Evolutionary conservation across 1,140 invertebrate genomes (phyloP), one percentile per base, ranked within the genome.

Genomic region (Aphaenogaster rudis): DNA sequence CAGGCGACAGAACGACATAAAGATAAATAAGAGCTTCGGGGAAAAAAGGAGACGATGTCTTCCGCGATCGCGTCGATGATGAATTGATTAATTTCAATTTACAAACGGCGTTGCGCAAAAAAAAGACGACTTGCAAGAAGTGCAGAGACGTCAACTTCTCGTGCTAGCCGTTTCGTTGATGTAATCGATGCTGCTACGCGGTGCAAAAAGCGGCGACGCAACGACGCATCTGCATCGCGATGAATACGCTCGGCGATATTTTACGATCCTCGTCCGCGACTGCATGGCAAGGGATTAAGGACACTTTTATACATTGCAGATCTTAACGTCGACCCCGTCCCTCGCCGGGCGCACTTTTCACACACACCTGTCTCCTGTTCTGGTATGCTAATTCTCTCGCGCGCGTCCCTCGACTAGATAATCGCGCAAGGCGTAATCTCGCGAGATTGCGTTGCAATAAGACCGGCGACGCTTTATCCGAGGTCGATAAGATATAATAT

Each of bases 71-170:
- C 39, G 28, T 15, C 11, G 6, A 3, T 69, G 45, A 3, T 36
- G 11, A 63, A 84, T 76, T 71, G 5, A 84, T 84, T 61, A 54
- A 42, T 67, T 21, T 54, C 11, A 54, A 84, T 84, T 28, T 72
- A 21, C 69, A 28, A 13, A 5, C 39, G 42, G 4, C 52, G 52
- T 39, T 2, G 15, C 5, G 28, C 28, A 28, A 28, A 21, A 21
- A 21, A 42, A 21, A 13, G 17, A 11, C 1, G 28, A 13, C n/a
- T 33, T 15, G 50, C 1, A 67, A 67, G 57, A 72, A 50, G 3
- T 13, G 42, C 21, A 17, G 28, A 13, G n/a, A 54, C 13, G 36
- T 28, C n/a, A 28, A n/a, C 6, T 71, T 48, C 17, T 48, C 33
- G 28, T 36, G 13, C 17, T 50, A 45, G 39, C 52, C n/a, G 50